Evolutionary conservation across 1,140 invertebrate genomes (phyloP), one percentile per base, ranked within the genome.

Genomic region (Aethina tumida): DNA sequence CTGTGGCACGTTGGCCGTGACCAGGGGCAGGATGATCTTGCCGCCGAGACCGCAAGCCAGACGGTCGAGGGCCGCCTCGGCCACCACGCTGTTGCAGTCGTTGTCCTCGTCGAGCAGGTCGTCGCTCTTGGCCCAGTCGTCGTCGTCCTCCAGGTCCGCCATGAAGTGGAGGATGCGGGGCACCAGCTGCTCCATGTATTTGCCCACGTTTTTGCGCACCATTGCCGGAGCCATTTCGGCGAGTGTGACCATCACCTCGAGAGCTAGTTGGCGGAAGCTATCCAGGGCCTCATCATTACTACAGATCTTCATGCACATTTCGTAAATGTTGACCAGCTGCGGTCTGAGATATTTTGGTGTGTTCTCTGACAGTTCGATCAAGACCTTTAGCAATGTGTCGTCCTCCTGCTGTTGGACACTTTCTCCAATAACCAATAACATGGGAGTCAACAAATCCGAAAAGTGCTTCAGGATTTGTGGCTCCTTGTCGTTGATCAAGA

Each of bases 111-210:
- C 83, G 26, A 77, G 68, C 20, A 88, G 74, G 49, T 86, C 81
- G 58, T 89, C 84, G 26, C 71, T 71, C 21, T 75, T 61, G 5
- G 81, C 70, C 88, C 92, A 95, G 20, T 88, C 79, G 17, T 79
- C 73, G 47, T 95, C 88, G 13, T 98, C 93, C 17, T 97, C 94
- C 24, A 99, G 64, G 55, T 98, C 92, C 7, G 93, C 90, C 95
- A 99, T 98, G 81, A 98, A 87, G 56, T 84, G 77, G 26, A 99
- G 65, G 35, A 96, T 75, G 35, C 90, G 68, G 0, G 85, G 82
- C 10, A 96, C 81, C 45, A 89, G 63, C 10, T 73, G 61, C 20
- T 75, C 70, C 35, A 97, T 77, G 45, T 90, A 90, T 56, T 83
- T 83, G 3, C 71, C 73, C 8, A 81, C 81, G 50, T 83, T 75